These are phyloP conservation scores for Lampris incognitus DNA, from an alignment of 2,113 vertebrate genomes.

Conservation along the genomic window DNA sequence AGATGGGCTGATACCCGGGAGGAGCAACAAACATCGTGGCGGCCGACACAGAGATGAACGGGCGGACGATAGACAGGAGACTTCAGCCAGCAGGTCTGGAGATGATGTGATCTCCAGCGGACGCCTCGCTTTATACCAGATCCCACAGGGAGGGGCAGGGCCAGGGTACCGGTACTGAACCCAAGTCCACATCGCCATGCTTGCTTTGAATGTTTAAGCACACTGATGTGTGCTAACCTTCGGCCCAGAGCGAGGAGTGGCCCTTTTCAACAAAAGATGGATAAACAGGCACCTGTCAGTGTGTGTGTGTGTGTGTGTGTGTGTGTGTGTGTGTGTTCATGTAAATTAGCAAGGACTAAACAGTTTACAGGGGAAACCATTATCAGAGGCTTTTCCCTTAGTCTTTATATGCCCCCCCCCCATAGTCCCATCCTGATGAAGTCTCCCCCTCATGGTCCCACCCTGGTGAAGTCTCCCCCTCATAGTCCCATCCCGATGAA, in stretches of 20 bases:
- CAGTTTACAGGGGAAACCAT: too few species aligned
- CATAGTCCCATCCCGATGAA: too few species aligned
- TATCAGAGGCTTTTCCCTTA: too few species aligned
- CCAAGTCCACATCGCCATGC: constrained; percentile 14
- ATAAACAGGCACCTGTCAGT: too few species aligned
- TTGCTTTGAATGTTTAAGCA: constrained; percentile 38
- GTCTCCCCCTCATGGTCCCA: too few species aligned
- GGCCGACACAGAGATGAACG: not conserved
- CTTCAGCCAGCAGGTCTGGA: not conserved
- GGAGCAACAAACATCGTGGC: constrained; percentile 79
- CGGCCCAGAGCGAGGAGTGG: constrained; percentile 44
- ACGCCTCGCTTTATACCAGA: constrained; percentile 50
- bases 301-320: not conserved
- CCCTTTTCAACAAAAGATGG: constrained; percentile 1
- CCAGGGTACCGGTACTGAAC: constrained; percentile 2
- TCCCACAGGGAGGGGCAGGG: constrained; percentile 32
- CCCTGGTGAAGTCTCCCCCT: too few species aligned
- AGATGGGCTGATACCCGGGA: constrained; percentile 86
- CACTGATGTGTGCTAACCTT: constrained; percentile 29
- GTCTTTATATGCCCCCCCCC: too few species aligned
- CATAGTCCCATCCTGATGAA: too few species aligned
- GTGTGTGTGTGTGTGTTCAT: not conserved
- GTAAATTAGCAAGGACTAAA: not conserved
- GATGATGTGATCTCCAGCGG: not conserved
- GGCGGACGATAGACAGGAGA: not conserved